Conservation (phyloP, 2,797 vertebrate genomes). For the Gymnodraco acuticeps region DNA sequence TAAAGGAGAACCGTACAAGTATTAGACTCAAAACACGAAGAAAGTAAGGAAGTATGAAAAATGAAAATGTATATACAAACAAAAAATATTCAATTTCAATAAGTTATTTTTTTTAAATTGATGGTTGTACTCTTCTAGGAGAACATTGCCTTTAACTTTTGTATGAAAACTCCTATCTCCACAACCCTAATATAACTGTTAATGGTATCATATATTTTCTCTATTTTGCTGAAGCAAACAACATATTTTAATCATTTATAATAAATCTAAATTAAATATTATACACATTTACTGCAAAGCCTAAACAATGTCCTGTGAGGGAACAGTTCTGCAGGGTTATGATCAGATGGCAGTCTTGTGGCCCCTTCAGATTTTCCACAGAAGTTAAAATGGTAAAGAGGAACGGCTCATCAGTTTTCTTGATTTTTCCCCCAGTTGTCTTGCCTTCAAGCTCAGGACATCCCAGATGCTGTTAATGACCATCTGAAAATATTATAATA, state of each 20-base stretch:
- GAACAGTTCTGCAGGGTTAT: not conserved
- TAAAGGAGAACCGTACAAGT: not conserved
- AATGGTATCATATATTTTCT: not conserved
- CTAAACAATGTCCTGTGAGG: not conserved
- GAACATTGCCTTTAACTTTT: not conserved
- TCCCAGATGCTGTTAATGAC: slow-evolving; percentile 12
- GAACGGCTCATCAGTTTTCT: slow-evolving; percentile 9
- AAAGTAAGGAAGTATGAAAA: not conserved
- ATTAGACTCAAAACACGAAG: not conserved
- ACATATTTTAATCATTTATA: not conserved
- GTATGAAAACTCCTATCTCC: too few relatives aligned
- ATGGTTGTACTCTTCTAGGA: not conserved
- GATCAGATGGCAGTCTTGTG: slow-evolving; percentile 6
- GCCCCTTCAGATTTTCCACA: slow-evolving; percentile 31
- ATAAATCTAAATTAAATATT: not conserved
- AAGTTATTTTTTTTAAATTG: not conserved
- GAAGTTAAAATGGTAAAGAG: slow-evolving; percentile 9
- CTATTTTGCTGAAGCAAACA: not conserved
- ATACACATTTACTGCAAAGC: not conserved
- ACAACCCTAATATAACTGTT: too few relatives aligned
- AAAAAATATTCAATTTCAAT: not conserved
- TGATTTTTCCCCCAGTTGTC: slow-evolving; percentile 37
- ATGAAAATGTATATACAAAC: not conserved
- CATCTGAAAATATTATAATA: slow-evolving; percentile 35
- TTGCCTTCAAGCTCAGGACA: slow-evolving; percentile 9